Conservation (phyloP, 2,797 vertebrate species). For the Anguilla megastoma region DNA sequence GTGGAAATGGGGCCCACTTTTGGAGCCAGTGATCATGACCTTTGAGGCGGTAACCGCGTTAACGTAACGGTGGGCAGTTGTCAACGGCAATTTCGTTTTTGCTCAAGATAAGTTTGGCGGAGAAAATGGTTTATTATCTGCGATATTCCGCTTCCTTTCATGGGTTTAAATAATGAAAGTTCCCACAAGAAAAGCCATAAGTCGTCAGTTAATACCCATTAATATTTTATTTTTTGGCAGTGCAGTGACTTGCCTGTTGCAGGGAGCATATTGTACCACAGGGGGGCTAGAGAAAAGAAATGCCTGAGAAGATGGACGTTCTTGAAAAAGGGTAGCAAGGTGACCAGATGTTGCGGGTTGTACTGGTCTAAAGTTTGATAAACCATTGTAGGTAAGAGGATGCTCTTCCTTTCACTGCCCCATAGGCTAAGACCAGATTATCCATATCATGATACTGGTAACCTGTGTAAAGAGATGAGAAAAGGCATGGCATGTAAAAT, state of each 20-base stretch:
- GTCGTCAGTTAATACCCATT: background rate
- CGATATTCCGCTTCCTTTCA: background rate
- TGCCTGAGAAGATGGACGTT: too few relatives aligned
- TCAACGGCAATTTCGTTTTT: background rate
- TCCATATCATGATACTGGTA: too few relatives aligned
- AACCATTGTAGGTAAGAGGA: too few relatives aligned
- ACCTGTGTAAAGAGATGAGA: too few relatives aligned
- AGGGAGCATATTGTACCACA: too few relatives aligned
- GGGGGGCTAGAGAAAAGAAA: too few relatives aligned
- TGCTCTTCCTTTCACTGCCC: too few relatives aligned
- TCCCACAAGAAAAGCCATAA: background rate
- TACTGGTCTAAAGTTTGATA: too few relatives aligned
- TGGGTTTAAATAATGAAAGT: background rate
- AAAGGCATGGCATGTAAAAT: too few relatives aligned
- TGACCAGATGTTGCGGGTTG: too few relatives aligned
- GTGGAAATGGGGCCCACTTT: slow-evolving; percentile 44
- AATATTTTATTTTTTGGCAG: background rate
- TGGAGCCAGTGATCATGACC: background rate
- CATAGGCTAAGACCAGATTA: too few relatives aligned
- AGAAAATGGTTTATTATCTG: background rate
- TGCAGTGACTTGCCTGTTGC: background rate
- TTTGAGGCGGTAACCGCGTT: background rate
- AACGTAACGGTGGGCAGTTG: background rate
- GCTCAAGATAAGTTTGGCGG: background rate
- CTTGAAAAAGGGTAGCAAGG: too few relatives aligned